A percentile compares a stretch with the other conserved stretches of the same genome.
Evolutionary conservation across 2,888 invertebrate species (phyloP).

Genomic region (Hypomecis punctinalis): DNA sequence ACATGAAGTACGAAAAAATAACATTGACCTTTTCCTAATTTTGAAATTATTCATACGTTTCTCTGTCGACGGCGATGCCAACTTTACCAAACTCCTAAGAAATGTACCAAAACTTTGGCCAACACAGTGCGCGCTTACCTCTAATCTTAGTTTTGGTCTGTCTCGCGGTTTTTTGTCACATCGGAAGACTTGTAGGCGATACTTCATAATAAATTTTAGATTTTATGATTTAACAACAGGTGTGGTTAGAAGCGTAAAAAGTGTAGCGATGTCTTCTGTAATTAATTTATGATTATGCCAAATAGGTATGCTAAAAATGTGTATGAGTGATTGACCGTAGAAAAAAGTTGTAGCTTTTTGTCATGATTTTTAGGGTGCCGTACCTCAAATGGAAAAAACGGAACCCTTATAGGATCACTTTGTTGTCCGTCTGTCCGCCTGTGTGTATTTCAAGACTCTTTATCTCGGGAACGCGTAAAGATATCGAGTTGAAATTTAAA

Average conservation of each 20-base stretch:
- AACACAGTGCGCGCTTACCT: not conserved
- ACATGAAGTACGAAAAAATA: too few relatives aligned
- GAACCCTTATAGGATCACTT: too few relatives aligned
- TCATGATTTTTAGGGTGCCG: too few relatives aligned
- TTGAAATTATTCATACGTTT: too few relatives aligned
- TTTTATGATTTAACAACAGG: slow-evolving; percentile 15
- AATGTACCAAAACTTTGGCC: not conserved
- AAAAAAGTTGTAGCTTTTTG: not conserved
- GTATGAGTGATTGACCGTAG: not conserved
- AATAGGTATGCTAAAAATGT: not conserved
- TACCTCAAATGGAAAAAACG: too few relatives aligned
- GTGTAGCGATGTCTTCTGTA: not conserved
- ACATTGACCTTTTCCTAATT: too few relatives aligned
- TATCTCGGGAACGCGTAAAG: too few relatives aligned
- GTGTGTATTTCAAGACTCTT: too few relatives aligned
- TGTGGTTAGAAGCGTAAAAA: slow-evolving; percentile 14
- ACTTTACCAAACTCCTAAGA: too few relatives aligned
- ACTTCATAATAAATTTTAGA: slow-evolving; percentile 12
- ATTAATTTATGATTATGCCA: slow-evolving; percentile 8
- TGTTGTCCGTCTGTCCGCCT: too few relatives aligned
- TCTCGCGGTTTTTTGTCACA: slow-evolving; percentile 11
- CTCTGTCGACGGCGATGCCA: too few relatives aligned
- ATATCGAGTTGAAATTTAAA: too few relatives aligned
- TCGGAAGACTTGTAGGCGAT: slow-evolving; percentile 17
- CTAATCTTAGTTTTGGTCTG: slow-evolving; percentile 2